Evolutionary conservation across 2,797 vertebrate genomes (phyloP).

Genomic region (Melanogrammus aeglefinus): DNA sequence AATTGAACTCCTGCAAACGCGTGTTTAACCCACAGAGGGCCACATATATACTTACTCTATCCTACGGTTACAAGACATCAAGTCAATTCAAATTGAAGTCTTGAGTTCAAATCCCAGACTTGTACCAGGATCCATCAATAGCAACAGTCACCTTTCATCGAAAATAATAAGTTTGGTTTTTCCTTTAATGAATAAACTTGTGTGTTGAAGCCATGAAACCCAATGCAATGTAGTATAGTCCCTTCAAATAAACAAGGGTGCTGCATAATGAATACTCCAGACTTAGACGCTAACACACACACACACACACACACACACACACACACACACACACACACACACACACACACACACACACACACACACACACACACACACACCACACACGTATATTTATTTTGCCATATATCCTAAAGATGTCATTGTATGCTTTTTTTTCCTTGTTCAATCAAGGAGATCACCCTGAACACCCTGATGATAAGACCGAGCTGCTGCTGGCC

Average conservation of each 20-base stretch:
- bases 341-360: too few species aligned
- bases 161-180: background rate
- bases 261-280: too few species aligned
- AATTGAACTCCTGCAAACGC: background rate
- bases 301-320: conserved; percentile 7
- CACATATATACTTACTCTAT: background rate
- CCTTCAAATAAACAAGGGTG: background rate
- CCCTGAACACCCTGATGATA: conserved; percentile 76
- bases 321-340: too few species aligned
- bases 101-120: background rate
- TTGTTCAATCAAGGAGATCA: conserved; percentile 74
- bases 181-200: background rate
- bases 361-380: too few species aligned
- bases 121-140: background rate
- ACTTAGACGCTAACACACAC: background rate
- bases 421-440: conserved; percentile 2
- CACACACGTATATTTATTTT: background rate
- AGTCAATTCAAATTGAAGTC: background rate
- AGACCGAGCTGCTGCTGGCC: conserved; percentile 80
- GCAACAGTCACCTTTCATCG: background rate
- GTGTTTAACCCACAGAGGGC: background rate
- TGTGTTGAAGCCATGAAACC: background rate
- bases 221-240: background rate
- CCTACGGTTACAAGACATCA: background rate
- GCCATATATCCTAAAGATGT: background rate